A percentile compares a stretch with the other conserved stretches of the same genome.
Evolutionary conservation across 2,888 invertebrate species (phyloP).

Genomic region (Caenorhabditis sp.): DNA sequence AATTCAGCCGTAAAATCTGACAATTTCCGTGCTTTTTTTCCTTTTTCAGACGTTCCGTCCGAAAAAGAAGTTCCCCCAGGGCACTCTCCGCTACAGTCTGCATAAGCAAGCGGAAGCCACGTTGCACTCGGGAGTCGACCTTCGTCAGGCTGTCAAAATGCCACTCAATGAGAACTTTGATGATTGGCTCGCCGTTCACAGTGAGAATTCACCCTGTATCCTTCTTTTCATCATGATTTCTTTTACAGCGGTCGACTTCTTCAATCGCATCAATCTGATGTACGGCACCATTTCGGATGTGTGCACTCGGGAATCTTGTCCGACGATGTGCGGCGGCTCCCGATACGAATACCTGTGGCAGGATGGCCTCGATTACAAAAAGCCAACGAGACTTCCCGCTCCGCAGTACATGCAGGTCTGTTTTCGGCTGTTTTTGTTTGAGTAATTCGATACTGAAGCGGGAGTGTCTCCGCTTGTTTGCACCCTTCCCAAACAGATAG

Average conservation of each 20-base stretch:
- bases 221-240: no score
- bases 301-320: slow-evolving; percentile 88
- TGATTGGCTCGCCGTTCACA: slow-evolving; percentile 94
- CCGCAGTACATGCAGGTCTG: slow-evolving; percentile 85
- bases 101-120: slow-evolving; percentile 92
- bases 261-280: slow-evolving; percentile 92
- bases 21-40: background rate
- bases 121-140: slow-evolving; percentile 90
- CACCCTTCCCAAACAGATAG: slow-evolving; percentile 20
- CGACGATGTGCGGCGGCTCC: slow-evolving; percentile 91
- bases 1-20: background rate
- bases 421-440: no score
- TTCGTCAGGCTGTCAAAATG: slow-evolving; percentile 87
- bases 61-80: slow-evolving; percentile 89
- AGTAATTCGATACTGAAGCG: slow-evolving; percentile 9
- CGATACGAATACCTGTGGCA: slow-evolving; percentile 92
- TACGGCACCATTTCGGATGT: slow-evolving; percentile 89
- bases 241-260: slow-evolving; percentile 90
- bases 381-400: slow-evolving; percentile 87
- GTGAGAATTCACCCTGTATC: slow-evolving; percentile 80
- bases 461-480: slow-evolving; percentile 14
- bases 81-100: slow-evolving; percentile 89
- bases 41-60: slow-evolving; percentile 88
- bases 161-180: slow-evolving; percentile 88
- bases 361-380: slow-evolving; percentile 85